Conservation (phyloP, 2,888 invertebrate genomes). For the Phalera bucephala region DNA sequence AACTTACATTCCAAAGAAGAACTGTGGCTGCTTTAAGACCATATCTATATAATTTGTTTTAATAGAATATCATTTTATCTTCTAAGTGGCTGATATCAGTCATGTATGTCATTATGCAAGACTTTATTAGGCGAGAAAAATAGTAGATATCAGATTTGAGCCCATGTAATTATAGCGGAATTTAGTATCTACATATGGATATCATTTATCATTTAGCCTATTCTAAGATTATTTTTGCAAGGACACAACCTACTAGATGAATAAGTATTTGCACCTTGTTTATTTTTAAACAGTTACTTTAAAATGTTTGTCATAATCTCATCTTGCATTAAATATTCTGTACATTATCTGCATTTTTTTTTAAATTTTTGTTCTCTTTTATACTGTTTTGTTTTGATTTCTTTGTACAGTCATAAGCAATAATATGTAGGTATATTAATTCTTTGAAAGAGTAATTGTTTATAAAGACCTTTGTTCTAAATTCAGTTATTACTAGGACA, state of each 20-base stretch:
- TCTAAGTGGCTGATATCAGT: background rate
- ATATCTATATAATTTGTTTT: background rate
- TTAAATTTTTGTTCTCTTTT: background rate
- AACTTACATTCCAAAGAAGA: background rate
- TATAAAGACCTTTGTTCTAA: too few species aligned
- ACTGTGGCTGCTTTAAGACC: background rate
- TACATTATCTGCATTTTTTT: background rate
- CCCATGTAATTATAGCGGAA: too few species aligned
- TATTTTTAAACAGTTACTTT: background rate
- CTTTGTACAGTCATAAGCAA: too few species aligned
- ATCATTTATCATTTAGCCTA: background rate
- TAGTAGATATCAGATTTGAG: too few species aligned
- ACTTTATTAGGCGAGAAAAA: too few species aligned
- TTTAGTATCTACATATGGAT: too few species aligned
- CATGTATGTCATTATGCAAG: too few species aligned
- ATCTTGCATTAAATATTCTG: background rate
- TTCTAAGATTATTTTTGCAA: slow-evolving; percentile 1
- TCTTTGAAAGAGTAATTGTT: too few species aligned
- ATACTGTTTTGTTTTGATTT: background rate
- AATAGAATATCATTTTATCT: background rate
- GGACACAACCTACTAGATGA: slow-evolving; percentile 3
- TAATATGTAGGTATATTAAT: background rate
- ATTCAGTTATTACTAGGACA: too few species aligned
- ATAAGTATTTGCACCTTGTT: slow-evolving; percentile 1
- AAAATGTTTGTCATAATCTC: background rate